Evolutionary conservation across 2,888 invertebrate genomes (phyloP).

Genomic region (Hypsopygia costalis): DNA sequence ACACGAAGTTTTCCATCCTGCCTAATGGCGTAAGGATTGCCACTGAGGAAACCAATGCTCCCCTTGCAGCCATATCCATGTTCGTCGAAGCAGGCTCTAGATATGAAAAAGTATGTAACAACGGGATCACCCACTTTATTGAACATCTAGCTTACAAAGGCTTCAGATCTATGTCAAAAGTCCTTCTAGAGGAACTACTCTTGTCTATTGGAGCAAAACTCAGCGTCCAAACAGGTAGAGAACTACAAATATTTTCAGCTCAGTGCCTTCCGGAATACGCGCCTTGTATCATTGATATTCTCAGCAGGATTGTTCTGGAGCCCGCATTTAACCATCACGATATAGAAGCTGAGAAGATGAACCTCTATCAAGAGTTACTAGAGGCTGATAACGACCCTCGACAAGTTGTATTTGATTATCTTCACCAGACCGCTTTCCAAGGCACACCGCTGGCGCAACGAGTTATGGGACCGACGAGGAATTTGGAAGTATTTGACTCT

Average conservation of each 20-base stretch:
- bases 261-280: slow-evolving; percentile 95
- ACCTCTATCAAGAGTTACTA: slow-evolving; percentile 53
- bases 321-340: slow-evolving; percentile 66
- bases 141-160: slow-evolving; percentile 61
- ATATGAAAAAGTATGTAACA: slow-evolving; percentile 45
- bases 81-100: slow-evolving; percentile 57
- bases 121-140: slow-evolving; percentile 62
- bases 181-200: slow-evolving; percentile 93
- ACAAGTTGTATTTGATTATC: slow-evolving; percentile 53
- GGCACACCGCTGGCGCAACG: slow-evolving; percentile 58
- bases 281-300: slow-evolving; percentile 92
- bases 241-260: slow-evolving; percentile 97
- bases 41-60: slow-evolving; percentile 93
- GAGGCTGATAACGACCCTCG: slow-evolving; percentile 47
- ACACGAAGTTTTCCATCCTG: slow-evolving; percentile 45
- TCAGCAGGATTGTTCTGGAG: slow-evolving; percentile 96
- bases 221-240: slow-evolving; percentile 97
- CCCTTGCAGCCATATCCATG: slow-evolving; percentile 54
- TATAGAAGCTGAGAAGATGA: slow-evolving; percentile 49
- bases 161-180: slow-evolving; percentile 90
- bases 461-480: slow-evolving; percentile 84
- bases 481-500: slow-evolving; percentile 79
- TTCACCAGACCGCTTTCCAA: slow-evolving; percentile 66
- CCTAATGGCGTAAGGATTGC: slow-evolving; percentile 94
- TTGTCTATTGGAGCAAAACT: slow-evolving; percentile 97